These are phyloP conservation scores for Mesopsocus fuscifrons DNA, from an alignment of 2,888 invertebrate genomes.

Conservation along the genomic window DNA sequence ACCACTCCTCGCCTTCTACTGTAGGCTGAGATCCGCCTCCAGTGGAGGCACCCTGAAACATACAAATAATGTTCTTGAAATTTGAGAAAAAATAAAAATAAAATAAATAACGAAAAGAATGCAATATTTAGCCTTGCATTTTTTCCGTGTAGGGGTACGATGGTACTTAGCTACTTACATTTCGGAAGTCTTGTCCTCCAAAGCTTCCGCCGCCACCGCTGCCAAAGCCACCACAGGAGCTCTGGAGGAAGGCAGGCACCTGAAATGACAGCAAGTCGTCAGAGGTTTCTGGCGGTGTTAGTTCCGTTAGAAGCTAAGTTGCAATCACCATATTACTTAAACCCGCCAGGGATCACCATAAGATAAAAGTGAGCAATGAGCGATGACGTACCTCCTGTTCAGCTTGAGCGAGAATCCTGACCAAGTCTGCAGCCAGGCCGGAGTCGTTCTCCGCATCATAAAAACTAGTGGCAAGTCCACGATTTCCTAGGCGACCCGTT, in stretches of 20 bases:
- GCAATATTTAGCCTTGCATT: too few species aligned
- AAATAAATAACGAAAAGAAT: too few species aligned
- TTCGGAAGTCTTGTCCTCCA: background rate
- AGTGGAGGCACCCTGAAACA: too few species aligned
- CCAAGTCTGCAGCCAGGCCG: constrained; percentile 39
- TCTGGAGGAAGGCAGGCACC: background rate
- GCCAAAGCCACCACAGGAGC: background rate
- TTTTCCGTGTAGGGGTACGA: too few species aligned
- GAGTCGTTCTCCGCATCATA: constrained; percentile 44
- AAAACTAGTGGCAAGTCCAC: constrained; percentile 74
- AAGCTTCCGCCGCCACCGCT: background rate
- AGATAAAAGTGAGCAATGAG: background rate
- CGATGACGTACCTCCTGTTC: constrained; percentile 54
- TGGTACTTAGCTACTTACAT: too few species aligned
- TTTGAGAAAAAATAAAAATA: too few species aligned
- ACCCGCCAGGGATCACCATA: background rate
- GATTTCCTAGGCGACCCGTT: constrained; percentile 83
- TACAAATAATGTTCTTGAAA: too few species aligned
- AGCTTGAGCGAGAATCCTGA: constrained; percentile 57
- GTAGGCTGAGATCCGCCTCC: too few species aligned
- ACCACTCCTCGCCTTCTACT: too few species aligned
- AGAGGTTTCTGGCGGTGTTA: too few species aligned
- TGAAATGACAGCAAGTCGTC: background rate
- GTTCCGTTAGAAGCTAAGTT: too few species aligned
- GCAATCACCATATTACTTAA: background rate